Percentiles rank a stretch among this genome's conserved stretches.
Evolutionary conservation across 2,888 invertebrate species (phyloP).

Genomic region (Sesamia inferens): DNA sequence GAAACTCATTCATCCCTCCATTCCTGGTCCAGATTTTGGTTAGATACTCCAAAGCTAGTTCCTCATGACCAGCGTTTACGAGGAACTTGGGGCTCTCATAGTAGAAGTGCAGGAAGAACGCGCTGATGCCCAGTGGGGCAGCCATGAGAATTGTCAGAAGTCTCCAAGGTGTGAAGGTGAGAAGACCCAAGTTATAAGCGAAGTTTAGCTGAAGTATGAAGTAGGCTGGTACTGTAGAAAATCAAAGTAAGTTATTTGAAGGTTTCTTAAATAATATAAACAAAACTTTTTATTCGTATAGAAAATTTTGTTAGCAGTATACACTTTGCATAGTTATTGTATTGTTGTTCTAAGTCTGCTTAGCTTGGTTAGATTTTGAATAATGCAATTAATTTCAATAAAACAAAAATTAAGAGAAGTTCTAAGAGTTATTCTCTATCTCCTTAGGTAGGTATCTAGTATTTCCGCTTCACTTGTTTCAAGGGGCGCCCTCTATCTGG

Average conservation of each 20-base stretch:
- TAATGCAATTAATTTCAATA: too few species aligned
- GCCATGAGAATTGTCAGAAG: slow-evolving; percentile 76
- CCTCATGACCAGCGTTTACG: slow-evolving; percentile 89
- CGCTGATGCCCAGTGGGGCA: slow-evolving; percentile 89
- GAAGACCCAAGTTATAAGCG: slow-evolving; percentile 61
- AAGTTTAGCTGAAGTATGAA: slow-evolving; percentile 66
- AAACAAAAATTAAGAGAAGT: too few species aligned
- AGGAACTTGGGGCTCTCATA: slow-evolving; percentile 94
- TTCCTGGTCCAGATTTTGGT: slow-evolving; percentile 89
- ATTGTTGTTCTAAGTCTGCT: too few species aligned
- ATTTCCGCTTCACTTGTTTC: not conserved
- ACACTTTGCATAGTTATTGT: not conserved
- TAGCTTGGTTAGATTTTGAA: too few species aligned
- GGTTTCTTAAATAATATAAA: too few species aligned
- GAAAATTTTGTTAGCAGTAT: too few species aligned
- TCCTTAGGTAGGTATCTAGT: not conserved
- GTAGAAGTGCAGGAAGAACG: slow-evolving; percentile 86
- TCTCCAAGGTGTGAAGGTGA: slow-evolving; percentile 74
- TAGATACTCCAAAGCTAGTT: slow-evolving; percentile 90
- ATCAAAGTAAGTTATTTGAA: not conserved
- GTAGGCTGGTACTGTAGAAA: slow-evolving; percentile 65
- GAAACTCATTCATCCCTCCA: slow-evolving; percentile 68
- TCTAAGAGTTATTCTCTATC: too few species aligned
- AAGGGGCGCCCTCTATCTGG: too few species aligned
- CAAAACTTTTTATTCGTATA: too few species aligned